Evolutionary conservation across 2,888 invertebrate genomes (phyloP), one percentile per base, ranked within the genome.

Genomic region (Tetragnatha montana): DNA sequence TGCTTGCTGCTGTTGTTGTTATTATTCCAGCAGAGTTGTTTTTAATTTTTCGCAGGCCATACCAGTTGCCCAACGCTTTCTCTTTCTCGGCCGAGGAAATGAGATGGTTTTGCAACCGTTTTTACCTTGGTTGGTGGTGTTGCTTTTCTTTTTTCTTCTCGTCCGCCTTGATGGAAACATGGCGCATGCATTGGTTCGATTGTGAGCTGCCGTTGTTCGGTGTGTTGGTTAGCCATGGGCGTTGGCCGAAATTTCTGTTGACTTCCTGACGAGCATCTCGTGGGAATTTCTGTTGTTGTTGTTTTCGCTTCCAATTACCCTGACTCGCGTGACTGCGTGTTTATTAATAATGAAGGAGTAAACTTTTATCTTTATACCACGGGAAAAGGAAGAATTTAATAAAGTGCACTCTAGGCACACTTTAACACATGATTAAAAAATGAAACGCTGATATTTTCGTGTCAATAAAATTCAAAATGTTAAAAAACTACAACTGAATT

Each of bases 1-100:
- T 4, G 21, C 69, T n/a, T n/a, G 47, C 14, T 84, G 75, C 69
- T 47, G 19, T 47, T 84, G 75, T 12, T 76, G 8, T 17, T 22
- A 22, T 74, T 47, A 14, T 74, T 69, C 21, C 68, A 49, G 75
- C 12, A 49, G n/a, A 74, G 69, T 84, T 50, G 75, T 68, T 84
- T 69, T 75, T 78, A 78, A n/a, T 74, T 81, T 81, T 71, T 19
- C n/a, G 12, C 19, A 19, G 8, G 10, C 10, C 76, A 49, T 60
- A 21, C 60, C 78, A 68, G 21, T 51, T 81, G 71, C 50, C 8
- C 70, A 71, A 81, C 51, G 73, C 49, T 81, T 81, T 71, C 68
- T 70, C 19, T 35, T 35, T 49, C n/a, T n/a, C 14, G 71, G 49
- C 71, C 71, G 51, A 71, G 71, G 70, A 81, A 81, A 21, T 17